Percentiles rank a stretch among this genome's conserved stretches.
Evolutionary conservation across 2,888 invertebrate species (phyloP).

Genomic region (Aphelenchoides bicaudatus): DNA sequence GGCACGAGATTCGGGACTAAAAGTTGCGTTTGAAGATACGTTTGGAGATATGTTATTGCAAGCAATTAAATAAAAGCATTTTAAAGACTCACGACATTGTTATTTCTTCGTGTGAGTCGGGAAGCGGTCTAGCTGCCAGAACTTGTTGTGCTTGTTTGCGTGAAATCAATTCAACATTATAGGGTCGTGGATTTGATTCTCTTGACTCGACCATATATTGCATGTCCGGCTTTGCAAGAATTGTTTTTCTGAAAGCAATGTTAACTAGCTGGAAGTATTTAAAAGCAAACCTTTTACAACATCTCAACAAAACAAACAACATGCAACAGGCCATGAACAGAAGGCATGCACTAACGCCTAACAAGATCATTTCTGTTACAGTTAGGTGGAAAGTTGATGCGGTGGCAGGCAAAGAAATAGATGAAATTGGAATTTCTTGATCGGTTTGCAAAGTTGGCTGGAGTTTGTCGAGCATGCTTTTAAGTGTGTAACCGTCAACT

Average conservation of each 20-base stretch:
- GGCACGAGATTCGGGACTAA: slow-evolving; percentile 33
- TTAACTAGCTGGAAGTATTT: neutral
- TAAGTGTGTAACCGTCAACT: slow-evolving; percentile 33
- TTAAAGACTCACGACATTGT: slow-evolving; percentile 34
- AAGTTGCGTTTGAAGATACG: no score
- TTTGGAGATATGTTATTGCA: neutral
- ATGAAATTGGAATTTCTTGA: slow-evolving; percentile 19
- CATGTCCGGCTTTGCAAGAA: slow-evolving; percentile 32
- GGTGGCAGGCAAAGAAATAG: slow-evolving; percentile 20
- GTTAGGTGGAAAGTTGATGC: slow-evolving; percentile 21
- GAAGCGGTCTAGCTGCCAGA: slow-evolving; percentile 41
- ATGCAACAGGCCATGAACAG: slow-evolving; percentile 31
- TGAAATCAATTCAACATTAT: slow-evolving; percentile 55
- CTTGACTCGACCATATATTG: slow-evolving; percentile 55
- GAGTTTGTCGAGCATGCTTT: slow-evolving; percentile 19
- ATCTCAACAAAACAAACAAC: slow-evolving; percentile 30
- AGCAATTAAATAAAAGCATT: slow-evolving; percentile 20
- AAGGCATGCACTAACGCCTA: slow-evolving; percentile 29
- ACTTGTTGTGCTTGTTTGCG: slow-evolving; percentile 52
- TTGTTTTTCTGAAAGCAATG: slow-evolving; percentile 17
- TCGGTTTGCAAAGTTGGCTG: slow-evolving; percentile 11
- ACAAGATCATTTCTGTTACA: slow-evolving; percentile 29
- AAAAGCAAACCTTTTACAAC: slow-evolving; percentile 32
- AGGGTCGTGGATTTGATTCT: slow-evolving; percentile 52
- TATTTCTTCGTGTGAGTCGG: slow-evolving; percentile 45